Percentiles rank a stretch among this genome's conserved stretches.
These are phyloP conservation scores for Chalcosyrphus nemorum DNA, from an alignment of 2,888 invertebrate species.

Conservation along the genomic window DNA sequence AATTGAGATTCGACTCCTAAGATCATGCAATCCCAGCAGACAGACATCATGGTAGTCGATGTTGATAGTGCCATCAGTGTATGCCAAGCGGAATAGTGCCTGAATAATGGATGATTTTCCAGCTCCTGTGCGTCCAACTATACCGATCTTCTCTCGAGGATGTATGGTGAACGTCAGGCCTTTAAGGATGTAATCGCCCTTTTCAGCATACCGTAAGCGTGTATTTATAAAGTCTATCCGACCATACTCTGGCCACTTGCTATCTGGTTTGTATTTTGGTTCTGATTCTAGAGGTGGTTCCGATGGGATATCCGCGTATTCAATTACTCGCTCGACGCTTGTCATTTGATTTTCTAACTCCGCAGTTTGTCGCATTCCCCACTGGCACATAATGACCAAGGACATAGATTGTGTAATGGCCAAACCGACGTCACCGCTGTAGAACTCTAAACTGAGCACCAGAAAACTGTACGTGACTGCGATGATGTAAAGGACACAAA, in stretches of 20 bases:
- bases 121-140: conserved; percentile 94
- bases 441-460: conserved; percentile 82
- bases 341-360: conserved; percentile 92
- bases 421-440: conserved; percentile 86
- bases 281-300: conserved; percentile 84
- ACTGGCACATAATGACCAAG: conserved; percentile 89
- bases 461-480: conserved; percentile 94
- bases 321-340: conserved; percentile 91
- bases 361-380: conserved; percentile 93
- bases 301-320: conserved; percentile 88
- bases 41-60: conserved; percentile 88
- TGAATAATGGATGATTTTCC: conserved; percentile 93
- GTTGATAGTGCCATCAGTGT: conserved; percentile 87
- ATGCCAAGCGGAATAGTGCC: conserved; percentile 91
- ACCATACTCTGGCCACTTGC: conserved; percentile 88
- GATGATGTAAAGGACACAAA: conserved; percentile 93
- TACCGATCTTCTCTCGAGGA: conserved; percentile 86
- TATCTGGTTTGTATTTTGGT: conserved; percentile 80
- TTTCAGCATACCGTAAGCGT: conserved; percentile 86
- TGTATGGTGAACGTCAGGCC: conserved; percentile 86
- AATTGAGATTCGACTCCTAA: conserved; percentile 90
- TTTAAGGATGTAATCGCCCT: conserved; percentile 88
- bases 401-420: conserved; percentile 89
- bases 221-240: conserved; percentile 86
- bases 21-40: conserved; percentile 87